Evolutionary conservation across 2,888 invertebrate genomes (phyloP), one percentile per base, ranked within the genome.

Genomic region (Netelia melanura): DNA sequence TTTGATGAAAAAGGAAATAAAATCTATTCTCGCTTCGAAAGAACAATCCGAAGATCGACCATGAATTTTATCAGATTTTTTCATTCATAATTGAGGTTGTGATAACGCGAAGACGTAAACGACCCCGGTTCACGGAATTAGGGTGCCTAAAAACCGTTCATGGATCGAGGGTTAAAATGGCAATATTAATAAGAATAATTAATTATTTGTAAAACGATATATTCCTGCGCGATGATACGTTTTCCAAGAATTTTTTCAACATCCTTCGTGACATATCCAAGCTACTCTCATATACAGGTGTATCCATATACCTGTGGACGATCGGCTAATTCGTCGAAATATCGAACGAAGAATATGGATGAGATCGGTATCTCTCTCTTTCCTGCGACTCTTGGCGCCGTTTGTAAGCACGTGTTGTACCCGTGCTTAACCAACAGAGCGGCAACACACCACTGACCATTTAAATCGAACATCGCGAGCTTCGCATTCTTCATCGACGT

Each of bases 401-500:
- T 71, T 58, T 5, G 56, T 21, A 8, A 21, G 76, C 76, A 75
- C 21, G 71, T 23, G 72, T 54, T 75, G 25, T 58, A 43, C 76
- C 17, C 61, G 81, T 17, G 54, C 72, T 71, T 75, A 52, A 64
- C 14, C 21, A 71, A 38, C 30, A 21, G 71, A 21, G 71, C 43
- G 74, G 44, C 78, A 10, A 43, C 68, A 43, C 68, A 61, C 70
- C 65, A 77, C 11, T 25, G 76, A 76, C 84, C 85, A 81, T 86
- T 86, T 85, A 79, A 82, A 86, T 86, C 85, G 58, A 64, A 54
- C 67, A 71, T 78, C 78, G 83, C 62, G 67, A 62, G 76, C 84
- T 70, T 82, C 72, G 80, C 86, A 87, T 87, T 86, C 87, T 85
- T 83, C 80, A 56, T 80, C 78, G 58, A 76, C 68, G 84, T 86